Percentiles rank a stretch among this genome's conserved stretches.
phyloP scores from a whole-genome alignment of 2,797 vertebrate species.

The Thripadectes ignobilis region DNA sequence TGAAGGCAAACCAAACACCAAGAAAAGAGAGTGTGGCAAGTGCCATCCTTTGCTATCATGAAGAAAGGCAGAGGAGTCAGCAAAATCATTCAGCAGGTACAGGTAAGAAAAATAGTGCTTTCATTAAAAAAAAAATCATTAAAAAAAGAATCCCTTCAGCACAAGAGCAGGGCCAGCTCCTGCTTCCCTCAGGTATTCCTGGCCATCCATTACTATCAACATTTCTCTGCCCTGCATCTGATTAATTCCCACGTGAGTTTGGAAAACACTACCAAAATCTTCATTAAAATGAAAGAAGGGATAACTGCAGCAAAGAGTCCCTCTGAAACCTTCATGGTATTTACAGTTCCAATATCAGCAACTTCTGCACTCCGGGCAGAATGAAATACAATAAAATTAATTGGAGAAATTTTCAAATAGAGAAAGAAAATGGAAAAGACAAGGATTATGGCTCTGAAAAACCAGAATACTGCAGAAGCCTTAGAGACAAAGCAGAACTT shows the following conservation, averaged over 20 bases:
- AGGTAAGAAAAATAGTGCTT: not conserved
- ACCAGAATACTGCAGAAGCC: not conserved
- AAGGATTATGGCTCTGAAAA: not conserved
- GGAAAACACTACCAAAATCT: not conserved
- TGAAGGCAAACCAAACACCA: not conserved
- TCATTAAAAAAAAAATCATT: not conserved
- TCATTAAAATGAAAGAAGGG: not conserved
- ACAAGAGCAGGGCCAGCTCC: not conserved
- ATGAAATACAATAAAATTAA: not conserved
- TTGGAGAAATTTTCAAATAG: not conserved
- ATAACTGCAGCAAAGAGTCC: not conserved
- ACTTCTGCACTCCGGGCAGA: not conserved
- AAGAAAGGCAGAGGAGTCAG: accelerated
- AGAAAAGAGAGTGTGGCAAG: not conserved
- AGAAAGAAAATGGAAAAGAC: not conserved
- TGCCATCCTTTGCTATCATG: not conserved
- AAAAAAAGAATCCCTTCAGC: not conserved
- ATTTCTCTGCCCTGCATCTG: not conserved
- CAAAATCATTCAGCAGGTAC: not conserved
- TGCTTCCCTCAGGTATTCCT: not conserved
- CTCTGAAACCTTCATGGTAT: not conserved
- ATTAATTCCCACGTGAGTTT: not conserved
- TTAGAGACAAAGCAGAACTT: not conserved
- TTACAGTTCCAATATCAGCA: not conserved
- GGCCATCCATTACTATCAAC: not conserved